phyloP scores from a whole-genome alignment of 1,140 invertebrate species.

The Teleogryllus occipitalis region DNA sequence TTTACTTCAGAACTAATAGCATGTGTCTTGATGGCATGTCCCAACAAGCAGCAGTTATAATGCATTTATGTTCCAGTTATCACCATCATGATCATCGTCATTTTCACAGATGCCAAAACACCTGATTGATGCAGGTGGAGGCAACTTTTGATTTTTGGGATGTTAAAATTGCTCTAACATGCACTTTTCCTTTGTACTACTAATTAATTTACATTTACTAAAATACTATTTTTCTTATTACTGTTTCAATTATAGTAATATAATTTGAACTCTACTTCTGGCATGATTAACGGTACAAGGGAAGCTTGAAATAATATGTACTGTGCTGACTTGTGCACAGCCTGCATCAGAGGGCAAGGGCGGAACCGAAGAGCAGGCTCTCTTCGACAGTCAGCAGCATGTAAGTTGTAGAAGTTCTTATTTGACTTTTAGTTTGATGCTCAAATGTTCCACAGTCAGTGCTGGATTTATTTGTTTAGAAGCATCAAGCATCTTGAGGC shows the following conservation, averaged over 20 bases:
- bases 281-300: too few species aligned
- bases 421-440: background rate
- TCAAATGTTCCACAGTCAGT: background rate
- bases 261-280: too few species aligned
- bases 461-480: background rate
- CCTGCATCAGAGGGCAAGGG: constrained; percentile 1
- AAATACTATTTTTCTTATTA: too few species aligned
- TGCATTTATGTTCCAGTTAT: background rate
- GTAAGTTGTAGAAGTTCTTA: background rate
- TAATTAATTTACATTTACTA: too few species aligned
- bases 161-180: background rate
- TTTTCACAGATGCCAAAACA: background rate
- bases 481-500: background rate
- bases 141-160: background rate
- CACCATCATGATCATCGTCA: background rate
- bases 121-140: background rate
- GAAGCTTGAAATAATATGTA: too few species aligned
- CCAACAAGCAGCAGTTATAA: background rate
- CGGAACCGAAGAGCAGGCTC: background rate
- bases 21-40: background rate
- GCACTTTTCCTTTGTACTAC: too few species aligned
- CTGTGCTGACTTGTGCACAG: background rate
- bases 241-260: too few species aligned
- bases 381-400: background rate
- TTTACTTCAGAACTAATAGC: background rate